These are phyloP conservation scores for Montipora capitata DNA, from an alignment of 92 coral and sea anemone genomes.

Conservation along the genomic window DNA sequence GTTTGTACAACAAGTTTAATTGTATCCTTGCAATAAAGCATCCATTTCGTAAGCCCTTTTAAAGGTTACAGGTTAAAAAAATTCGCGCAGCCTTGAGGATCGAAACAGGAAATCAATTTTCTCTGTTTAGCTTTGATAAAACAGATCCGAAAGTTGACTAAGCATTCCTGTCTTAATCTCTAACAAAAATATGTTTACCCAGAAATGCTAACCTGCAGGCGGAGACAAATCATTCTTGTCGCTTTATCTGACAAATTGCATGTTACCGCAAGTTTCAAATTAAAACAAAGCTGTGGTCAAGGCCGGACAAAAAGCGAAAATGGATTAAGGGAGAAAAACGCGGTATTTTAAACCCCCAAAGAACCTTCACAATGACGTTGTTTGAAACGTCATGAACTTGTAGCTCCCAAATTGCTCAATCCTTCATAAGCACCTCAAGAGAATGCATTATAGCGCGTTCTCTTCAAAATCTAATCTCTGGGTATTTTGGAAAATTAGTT, in stretches of 20 bases:
- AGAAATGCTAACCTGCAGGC: conserved; percentile 5
- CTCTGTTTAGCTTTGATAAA: background rate
- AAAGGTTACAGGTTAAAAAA: background rate
- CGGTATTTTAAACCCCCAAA: background rate
- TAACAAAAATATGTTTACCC: background rate
- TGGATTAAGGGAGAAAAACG: background rate
- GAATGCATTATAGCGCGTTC: no score
- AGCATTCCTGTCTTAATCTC: background rate
- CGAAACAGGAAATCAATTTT: no score
- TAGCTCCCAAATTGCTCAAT: no score
- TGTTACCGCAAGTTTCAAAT: background rate
- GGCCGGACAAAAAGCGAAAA: background rate
- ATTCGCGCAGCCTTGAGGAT: background rate
- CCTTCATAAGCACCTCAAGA: no score
- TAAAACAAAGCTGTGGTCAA: background rate
- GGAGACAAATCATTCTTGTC: background rate
- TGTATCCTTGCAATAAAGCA: background rate
- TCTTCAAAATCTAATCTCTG: no score
- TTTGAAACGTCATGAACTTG: background rate
- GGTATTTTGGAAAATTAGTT: no score
- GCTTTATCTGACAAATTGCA: conserved; percentile 4
- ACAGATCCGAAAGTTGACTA: background rate
- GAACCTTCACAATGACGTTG: background rate
- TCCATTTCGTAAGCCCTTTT: background rate
- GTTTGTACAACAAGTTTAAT: background rate